Conservation (phyloP, 2,888 invertebrate species). For the Lasioglossum marginatum region DNA sequence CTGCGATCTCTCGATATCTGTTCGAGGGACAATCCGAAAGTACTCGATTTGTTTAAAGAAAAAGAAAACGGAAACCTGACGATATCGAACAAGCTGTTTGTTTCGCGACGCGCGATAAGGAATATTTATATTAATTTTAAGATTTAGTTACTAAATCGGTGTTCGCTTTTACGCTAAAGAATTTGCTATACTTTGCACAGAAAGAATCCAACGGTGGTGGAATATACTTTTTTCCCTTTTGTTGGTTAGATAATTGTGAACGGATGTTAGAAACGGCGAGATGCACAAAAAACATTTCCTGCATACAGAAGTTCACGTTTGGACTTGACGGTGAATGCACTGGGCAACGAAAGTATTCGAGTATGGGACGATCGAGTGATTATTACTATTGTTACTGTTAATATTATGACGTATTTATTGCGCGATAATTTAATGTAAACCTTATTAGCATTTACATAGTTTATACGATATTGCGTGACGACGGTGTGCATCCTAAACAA, state of each 20-base stretch:
- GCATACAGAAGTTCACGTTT: neutral
- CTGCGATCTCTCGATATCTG: neutral
- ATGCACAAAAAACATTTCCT: conserved; percentile 2
- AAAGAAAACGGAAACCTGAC: neutral
- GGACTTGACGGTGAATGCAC: neutral
- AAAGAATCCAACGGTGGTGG: neutral
- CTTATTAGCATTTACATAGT: conserved; percentile 6
- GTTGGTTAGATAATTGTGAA: neutral
- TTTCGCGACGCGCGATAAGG: neutral
- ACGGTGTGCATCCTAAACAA: neutral
- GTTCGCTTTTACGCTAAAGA: conserved; percentile 12
- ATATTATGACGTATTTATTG: conserved; percentile 1
- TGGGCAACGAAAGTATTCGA: conserved; percentile 11
- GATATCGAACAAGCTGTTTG: neutral
- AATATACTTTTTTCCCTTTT: neutral
- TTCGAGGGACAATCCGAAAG: neutral
- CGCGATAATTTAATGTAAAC: conserved; percentile 11
- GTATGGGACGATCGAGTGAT: conserved; percentile 1
- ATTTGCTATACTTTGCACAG: neutral
- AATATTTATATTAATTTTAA: neutral
- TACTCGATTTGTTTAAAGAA: neutral
- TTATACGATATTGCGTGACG: conserved; percentile 3
- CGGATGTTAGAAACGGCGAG: neutral
- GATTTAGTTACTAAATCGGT: conserved; percentile 7
- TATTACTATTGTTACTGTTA: neutral